Evolutionary conservation across 2,113 vertebrate species (phyloP).

Genomic region (Prunella fulvescens): DNA sequence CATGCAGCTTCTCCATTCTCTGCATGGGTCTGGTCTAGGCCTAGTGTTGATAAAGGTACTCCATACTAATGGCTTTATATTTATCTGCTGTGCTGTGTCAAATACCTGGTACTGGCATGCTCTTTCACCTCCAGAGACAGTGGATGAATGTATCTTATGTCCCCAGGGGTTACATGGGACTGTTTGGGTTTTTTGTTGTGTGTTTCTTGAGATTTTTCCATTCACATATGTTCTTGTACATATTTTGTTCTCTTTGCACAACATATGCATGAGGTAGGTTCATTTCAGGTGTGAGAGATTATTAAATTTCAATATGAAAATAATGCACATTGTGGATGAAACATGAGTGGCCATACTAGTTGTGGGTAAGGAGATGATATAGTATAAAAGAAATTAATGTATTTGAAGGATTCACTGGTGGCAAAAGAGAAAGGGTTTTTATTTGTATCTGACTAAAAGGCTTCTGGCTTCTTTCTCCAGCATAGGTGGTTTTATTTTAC

Average conservation of each 20-base stretch:
- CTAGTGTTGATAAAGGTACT: not conserved
- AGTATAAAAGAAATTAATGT: not conserved
- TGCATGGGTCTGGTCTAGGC: not conserved
- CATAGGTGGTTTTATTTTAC: not conserved
- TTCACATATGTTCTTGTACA: not conserved
- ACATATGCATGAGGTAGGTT: not conserved
- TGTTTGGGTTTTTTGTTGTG: accelerated
- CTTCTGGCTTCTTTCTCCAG: not conserved
- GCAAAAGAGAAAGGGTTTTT: not conserved
- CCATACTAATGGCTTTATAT: not conserved
- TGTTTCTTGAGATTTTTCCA: not conserved
- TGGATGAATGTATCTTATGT: not conserved
- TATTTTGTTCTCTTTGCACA: not conserved
- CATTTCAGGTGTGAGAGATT: not conserved
- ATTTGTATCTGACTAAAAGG: not conserved
- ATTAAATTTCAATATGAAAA: not conserved
- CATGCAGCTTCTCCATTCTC: not conserved
- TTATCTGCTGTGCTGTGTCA: not conserved
- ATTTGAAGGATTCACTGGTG: not conserved
- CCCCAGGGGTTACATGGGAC: not conserved
- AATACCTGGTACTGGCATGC: not conserved
- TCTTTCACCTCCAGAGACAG: not conserved
- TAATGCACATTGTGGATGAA: not conserved
- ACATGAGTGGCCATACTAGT: not conserved
- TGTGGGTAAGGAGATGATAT: not conserved